phyloP scores from a whole-genome alignment of 2,888 invertebrate species.

The Polydrusus pterygomalis region DNA sequence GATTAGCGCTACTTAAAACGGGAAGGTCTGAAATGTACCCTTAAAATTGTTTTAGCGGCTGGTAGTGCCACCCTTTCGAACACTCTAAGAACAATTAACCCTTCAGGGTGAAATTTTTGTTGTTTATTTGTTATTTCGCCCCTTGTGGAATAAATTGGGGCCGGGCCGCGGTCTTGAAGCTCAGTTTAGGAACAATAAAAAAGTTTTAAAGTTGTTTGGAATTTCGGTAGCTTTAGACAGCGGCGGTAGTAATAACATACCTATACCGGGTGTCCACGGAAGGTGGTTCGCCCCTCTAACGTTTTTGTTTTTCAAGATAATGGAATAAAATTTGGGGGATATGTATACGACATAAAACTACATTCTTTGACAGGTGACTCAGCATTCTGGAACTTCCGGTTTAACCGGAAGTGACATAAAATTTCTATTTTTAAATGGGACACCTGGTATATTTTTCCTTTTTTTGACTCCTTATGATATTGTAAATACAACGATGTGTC shows the following conservation, averaged over 20 bases:
- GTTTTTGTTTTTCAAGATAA: too few species aligned
- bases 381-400: too few species aligned
- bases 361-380: too few species aligned
- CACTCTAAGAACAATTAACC: conserved; percentile 33
- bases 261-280: too few species aligned
- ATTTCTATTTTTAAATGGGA: too few species aligned
- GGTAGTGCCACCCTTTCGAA: conserved; percentile 35
- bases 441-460: too few species aligned
- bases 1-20: conserved; percentile 31
- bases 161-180: conserved; percentile 19
- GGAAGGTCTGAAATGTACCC: conserved; percentile 21
- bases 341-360: too few species aligned
- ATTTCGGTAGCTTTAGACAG: background rate
- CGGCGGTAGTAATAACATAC: background rate
- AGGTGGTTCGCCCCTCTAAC: too few species aligned
- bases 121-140: conserved; percentile 36
- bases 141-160: conserved; percentile 12
- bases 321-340: too few species aligned
- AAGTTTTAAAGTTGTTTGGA: conserved; percentile 12
- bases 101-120: conserved; percentile 35
- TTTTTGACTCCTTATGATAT: too few species aligned
- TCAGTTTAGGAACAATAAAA: background rate
- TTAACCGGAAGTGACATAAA: too few species aligned
- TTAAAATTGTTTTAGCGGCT: conserved; percentile 34
- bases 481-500: too few species aligned